Base-by-base conservation (phyloP, 2,888 invertebrate genomes). In the Cordilura impudica region DNA sequence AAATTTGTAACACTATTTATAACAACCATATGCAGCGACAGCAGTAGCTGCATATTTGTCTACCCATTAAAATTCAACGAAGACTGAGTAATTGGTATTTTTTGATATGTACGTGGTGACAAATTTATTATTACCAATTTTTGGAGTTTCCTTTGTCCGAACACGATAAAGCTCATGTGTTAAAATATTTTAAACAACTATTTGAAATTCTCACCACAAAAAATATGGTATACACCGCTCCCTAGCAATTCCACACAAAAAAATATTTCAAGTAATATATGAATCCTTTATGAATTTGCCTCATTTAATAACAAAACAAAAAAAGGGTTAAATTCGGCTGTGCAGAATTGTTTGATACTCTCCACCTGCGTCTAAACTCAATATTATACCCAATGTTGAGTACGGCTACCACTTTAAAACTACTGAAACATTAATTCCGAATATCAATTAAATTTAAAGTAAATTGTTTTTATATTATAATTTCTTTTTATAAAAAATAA, bases 111-210 rank as follows among this genome's bases (percentile, higher is more conserved):
- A 67, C 72, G 58, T 69, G 67, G 16, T 35, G 47, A 65, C 63
- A 65, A 47, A 65, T 54, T 54, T 60, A 29, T 26, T 29, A 74
- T 74, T 49, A 66, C 29, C 35, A 31, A 43, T 39, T 56, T 61
- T 73, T 45, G 5, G 45, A 58, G 39, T 73, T 65, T 73, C 19
- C 29, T 73, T 63, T 45, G 51, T 54, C 18, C 69, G 63, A 26
- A 35, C 61, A 71, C 18, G 61, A 35, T 65, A 74, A n/a, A 14
- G 31, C 18, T 47, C 66, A 63, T 69, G 31, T 67, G 51, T 60
- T 39, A 66, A 60, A 65, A 66, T 18, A 43, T 65, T 70, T 75
- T 58, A 45, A 16, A 56, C 4, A 56, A 12, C n/a, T 56, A 71
- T 5, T 73, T 63, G 6, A 53, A 65, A 60, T 65, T 63, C 10